phyloP scores from a whole-genome alignment of 2,113 vertebrate species.

The Syngnathus floridae region DNA sequence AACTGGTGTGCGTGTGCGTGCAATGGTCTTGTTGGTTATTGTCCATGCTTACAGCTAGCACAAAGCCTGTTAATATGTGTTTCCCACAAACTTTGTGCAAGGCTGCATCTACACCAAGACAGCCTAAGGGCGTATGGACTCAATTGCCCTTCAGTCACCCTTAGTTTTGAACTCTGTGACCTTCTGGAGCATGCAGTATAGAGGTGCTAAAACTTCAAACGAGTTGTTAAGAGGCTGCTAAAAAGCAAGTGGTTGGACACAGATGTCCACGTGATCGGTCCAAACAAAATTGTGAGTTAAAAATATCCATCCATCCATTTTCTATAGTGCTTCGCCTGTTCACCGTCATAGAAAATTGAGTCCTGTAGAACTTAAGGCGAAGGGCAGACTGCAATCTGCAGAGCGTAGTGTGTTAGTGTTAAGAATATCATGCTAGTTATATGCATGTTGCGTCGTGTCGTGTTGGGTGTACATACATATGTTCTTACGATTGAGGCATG shows the following conservation, averaged over 20 bases:
- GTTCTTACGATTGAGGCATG: background rate
- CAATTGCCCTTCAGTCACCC: background rate
- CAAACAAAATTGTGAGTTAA: background rate
- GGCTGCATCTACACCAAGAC: constrained; percentile 18
- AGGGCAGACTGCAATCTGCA: background rate
- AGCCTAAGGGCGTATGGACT: background rate
- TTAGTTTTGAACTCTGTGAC: constrained; percentile 16
- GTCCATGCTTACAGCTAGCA: constrained; percentile 51
- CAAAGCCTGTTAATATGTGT: constrained; percentile 31
- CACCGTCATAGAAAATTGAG: background rate
- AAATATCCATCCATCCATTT: background rate
- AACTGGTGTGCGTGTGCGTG: constrained; percentile 20
- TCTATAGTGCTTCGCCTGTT: background rate
- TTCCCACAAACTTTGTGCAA: constrained; percentile 34
- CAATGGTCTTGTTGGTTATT: constrained; percentile 3
- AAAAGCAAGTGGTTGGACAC: background rate
- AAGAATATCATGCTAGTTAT: background rate
- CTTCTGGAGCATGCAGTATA: background rate
- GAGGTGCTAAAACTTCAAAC: background rate
- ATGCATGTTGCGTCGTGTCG: background rate
- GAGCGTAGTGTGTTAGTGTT: background rate
- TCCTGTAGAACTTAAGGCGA: background rate
- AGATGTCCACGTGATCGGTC: background rate
- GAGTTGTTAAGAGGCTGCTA: background rate
- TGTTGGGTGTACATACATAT: background rate